phyloP scores from a whole-genome alignment of 2,113 vertebrate species.

The Cephalophus harveyi region DNA sequence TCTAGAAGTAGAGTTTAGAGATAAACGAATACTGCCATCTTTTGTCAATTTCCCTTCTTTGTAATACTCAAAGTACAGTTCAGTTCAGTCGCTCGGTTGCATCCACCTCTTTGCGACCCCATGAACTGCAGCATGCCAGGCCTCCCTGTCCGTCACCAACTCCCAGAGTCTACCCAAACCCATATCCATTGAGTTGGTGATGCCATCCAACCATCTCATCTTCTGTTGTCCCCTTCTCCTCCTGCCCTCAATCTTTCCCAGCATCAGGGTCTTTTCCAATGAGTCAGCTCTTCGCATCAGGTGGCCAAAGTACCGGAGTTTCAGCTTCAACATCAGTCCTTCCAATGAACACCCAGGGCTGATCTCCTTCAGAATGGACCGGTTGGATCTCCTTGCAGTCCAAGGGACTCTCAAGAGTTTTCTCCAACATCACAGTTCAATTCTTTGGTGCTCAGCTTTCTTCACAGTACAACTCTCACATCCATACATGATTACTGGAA shows the following conservation, averaged over 20 bases:
- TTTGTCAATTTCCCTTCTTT: background rate
- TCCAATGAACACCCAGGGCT: background rate
- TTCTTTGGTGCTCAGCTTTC: background rate
- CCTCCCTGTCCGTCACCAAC: background rate
- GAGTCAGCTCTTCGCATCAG: background rate
- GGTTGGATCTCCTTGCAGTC: background rate
- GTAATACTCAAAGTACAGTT: background rate
- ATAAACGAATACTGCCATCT: background rate
- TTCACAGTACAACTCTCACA: background rate
- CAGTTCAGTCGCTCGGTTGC: background rate
- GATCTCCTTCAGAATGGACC: background rate
- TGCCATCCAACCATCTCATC: background rate
- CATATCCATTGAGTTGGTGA: background rate
- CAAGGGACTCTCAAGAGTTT: background rate
- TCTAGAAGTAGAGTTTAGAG: background rate
- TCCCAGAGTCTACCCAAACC: accelerated
- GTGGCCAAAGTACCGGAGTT: background rate
- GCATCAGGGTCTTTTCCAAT: background rate
- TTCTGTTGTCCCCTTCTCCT: background rate
- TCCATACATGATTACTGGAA: background rate
- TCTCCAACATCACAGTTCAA: background rate
- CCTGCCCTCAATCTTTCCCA: background rate
- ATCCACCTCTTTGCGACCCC: background rate
- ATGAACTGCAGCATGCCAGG: accelerated
- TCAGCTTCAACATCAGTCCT: background rate